Percentiles rank a stretch among this genome's conserved stretches.
These are phyloP conservation scores for Coregonus ussuriensis DNA, from an alignment of 2,797 vertebrate species.

Conservation along the genomic window DNA sequence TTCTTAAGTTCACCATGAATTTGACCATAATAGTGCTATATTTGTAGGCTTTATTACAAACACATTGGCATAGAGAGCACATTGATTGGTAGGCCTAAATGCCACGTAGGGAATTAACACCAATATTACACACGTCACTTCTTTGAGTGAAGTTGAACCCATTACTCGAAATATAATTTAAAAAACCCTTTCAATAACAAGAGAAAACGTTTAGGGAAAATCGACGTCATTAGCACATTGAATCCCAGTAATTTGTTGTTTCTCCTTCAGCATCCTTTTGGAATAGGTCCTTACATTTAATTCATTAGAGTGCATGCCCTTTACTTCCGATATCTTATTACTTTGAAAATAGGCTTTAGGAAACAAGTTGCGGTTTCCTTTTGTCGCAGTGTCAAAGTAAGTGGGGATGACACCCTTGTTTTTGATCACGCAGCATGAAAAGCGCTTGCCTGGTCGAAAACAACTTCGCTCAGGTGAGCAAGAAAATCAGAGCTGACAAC, in stretches of 20 bases:
- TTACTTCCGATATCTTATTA: not conserved
- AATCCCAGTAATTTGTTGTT: not conserved
- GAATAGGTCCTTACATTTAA: not conserved
- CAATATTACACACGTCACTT: not conserved
- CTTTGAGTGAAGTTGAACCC: not conserved
- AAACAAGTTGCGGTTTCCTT: constrained; percentile 6
- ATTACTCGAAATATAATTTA: not conserved
- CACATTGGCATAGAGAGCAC: not conserved
- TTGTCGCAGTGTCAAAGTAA: constrained; percentile 21
- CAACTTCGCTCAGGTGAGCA: constrained; percentile 7
- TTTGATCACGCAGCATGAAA: constrained; percentile 34
- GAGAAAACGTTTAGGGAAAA: not conserved
- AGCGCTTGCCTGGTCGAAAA: not conserved
- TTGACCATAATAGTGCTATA: not conserved
- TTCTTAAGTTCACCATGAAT: not conserved
- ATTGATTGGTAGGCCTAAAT: not conserved
- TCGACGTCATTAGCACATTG: not conserved
- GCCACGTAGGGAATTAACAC: not conserved
- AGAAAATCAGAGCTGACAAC: constrained; percentile 19
- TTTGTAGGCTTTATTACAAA: not conserved
- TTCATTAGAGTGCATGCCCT: not conserved
- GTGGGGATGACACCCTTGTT: constrained; percentile 27
- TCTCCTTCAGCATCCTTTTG: not conserved
- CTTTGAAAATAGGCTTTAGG: constrained; percentile 1
- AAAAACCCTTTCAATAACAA: no score